A percentile compares a stretch with the other conserved stretches of the same genome.
Evolutionary conservation across 1,140 invertebrate species (phyloP).

Genomic region (Drosophila ananassae): DNA sequence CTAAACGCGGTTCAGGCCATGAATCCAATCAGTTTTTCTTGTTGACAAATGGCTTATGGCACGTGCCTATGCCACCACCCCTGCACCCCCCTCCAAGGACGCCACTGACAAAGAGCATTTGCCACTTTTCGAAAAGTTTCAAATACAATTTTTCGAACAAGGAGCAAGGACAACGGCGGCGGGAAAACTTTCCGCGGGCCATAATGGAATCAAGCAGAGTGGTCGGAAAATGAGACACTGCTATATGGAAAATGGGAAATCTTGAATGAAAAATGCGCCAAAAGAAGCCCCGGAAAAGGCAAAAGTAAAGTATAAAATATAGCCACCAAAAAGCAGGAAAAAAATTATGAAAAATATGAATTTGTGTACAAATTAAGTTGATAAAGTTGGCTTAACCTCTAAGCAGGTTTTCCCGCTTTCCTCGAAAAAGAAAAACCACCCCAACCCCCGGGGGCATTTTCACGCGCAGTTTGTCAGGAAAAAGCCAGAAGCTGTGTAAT

Average conservation of each 20-base stretch:
- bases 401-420: conserved; percentile 2
- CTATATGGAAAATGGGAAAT: conserved; percentile 21
- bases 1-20: conserved; percentile 16
- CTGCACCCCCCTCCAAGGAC: neutral
- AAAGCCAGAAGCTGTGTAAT: conserved; percentile 22
- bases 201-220: conserved; percentile 27
- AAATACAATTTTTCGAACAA: conserved; percentile 65
- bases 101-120: conserved; percentile 56
- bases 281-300: neutral
- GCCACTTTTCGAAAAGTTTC: conserved; percentile 71
- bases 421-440: neutral
- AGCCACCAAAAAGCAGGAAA: neutral
- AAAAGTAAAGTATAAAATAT: conserved; percentile 5
- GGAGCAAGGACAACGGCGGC: conserved; percentile 29
- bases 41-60: conserved; percentile 77
- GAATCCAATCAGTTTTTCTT: conserved; percentile 70
- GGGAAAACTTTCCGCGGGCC: conserved; percentile 48
- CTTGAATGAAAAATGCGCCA: conserved; percentile 9
- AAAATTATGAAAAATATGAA: conserved; percentile 50
- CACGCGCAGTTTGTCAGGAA: conserved; percentile 38
- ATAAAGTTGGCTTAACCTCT: conserved; percentile 51
- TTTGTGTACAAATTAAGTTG: conserved; percentile 66
- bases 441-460: conserved; percentile 17
- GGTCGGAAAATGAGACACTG: neutral
- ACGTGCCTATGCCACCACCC: conserved; percentile 49